A percentile compares a stretch with the other conserved stretches of the same genome.
These are phyloP conservation scores for Pomacea maculata DNA, from an alignment of 1,140 invertebrate species.

Conservation along the genomic window DNA sequence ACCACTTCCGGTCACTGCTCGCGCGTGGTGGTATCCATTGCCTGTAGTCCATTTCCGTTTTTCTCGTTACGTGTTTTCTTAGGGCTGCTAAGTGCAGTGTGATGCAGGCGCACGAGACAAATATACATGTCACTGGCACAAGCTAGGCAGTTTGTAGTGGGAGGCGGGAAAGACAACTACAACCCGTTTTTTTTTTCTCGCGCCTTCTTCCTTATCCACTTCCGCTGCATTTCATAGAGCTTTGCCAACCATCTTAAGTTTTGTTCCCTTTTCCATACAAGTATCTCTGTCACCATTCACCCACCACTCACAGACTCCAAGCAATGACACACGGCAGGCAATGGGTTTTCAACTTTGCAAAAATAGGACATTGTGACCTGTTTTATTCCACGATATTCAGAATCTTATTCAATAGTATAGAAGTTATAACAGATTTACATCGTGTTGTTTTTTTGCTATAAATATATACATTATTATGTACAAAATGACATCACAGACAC, in stretches of 20 bases:
- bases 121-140: too few species aligned
- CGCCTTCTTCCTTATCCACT: neutral
- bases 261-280: too few species aligned
- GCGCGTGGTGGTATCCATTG: too few species aligned
- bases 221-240: neutral
- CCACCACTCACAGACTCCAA: neutral
- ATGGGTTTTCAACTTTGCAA: slow-evolving; percentile 33
- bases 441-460: slow-evolving; percentile 40
- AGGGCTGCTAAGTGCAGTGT: too few species aligned
- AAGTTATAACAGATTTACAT: slow-evolving; percentile 43
- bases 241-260: neutral
- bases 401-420: slow-evolving; percentile 45
- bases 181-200: neutral
- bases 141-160: neutral
- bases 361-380: slow-evolving; percentile 52
- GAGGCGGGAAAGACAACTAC: too few species aligned
- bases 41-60: too few species aligned
- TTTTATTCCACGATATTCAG: slow-evolving; percentile 42
- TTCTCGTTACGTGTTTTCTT: too few species aligned
- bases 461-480: slow-evolving; percentile 54
- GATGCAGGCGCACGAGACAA: too few species aligned
- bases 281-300: too few species aligned
- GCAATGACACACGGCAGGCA: neutral
- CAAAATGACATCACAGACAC: slow-evolving; percentile 42
- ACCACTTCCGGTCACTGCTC: too few species aligned